Evolutionary conservation across 2,888 invertebrate species (phyloP).

Genomic region (Caenorhabditis sinica): DNA sequence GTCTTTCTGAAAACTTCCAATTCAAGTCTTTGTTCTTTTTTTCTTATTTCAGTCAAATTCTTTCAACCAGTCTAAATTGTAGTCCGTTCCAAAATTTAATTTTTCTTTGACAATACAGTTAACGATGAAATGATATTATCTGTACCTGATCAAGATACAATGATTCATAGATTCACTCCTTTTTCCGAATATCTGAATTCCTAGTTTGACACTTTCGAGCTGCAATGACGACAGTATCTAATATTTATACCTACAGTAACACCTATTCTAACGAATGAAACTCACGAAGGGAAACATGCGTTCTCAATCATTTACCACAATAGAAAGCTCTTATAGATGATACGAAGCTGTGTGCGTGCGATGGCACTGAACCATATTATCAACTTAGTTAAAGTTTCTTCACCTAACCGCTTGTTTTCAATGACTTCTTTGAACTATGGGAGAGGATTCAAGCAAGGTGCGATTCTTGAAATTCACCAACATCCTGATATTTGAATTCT

Average conservation of each 20-base stretch:
- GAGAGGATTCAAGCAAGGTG: conserved; percentile 54
- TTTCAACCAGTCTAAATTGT: conserved; percentile 16
- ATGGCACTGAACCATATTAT: not conserved
- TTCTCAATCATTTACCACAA: not conserved
- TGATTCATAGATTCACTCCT: too few species aligned
- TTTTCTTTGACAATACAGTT: not conserved
- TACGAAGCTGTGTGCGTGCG: not conserved
- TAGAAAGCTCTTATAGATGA: conserved; percentile 7
- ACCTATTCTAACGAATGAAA: too few species aligned
- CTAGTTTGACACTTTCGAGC: too few species aligned
- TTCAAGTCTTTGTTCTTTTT: conserved; percentile 17
- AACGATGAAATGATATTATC: not conserved
- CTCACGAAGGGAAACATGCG: too few species aligned
- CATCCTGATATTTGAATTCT: not conserved
- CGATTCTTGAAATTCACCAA: too few species aligned
- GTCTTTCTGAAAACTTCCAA: conserved; percentile 22
- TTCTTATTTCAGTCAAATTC: not conserved
- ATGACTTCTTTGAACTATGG: not conserved
- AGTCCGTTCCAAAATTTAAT: conserved; percentile 5
- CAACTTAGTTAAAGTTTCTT: not conserved
- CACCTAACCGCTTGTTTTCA: not conserved
- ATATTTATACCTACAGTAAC: too few species aligned
- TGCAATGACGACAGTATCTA: too few species aligned
- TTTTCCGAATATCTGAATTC: not conserved
- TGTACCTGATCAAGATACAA: not conserved